These are phyloP conservation scores for Leucophenga maculata DNA, from an alignment of 2,888 invertebrate species.

Conservation along the genomic window DNA sequence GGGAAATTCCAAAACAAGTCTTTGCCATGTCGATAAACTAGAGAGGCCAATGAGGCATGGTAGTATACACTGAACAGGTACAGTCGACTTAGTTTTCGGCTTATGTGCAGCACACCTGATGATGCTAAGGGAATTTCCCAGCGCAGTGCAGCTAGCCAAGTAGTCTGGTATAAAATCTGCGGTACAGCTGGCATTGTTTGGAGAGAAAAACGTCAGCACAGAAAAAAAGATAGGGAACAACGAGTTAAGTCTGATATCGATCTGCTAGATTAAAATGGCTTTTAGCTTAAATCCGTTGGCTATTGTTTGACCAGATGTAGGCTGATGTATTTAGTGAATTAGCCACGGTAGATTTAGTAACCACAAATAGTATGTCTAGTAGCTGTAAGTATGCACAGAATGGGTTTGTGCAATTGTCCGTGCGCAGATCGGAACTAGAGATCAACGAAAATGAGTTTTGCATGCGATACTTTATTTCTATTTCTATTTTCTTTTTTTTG, in stretches of 20 bases:
- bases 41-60: constrained; percentile 42
- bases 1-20: constrained; percentile 60
- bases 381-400: background rate
- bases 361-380: background rate
- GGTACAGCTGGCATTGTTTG: constrained; percentile 48
- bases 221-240: constrained; percentile 18
- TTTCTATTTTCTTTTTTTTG: too few relatives aligned
- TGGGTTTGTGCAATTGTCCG: background rate
- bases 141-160: constrained; percentile 31
- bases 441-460: too few relatives aligned
- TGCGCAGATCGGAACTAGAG: background rate
- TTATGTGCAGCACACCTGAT: constrained; percentile 29
- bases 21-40: too few relatives aligned
- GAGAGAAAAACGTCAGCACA: constrained; percentile 41
- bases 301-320: background rate
- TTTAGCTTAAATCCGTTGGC: constrained; percentile 6
- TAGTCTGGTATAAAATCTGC: background rate
- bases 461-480: too few relatives aligned
- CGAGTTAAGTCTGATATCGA: constrained; percentile 14
- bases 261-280: constrained; percentile 13
- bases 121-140: constrained; percentile 56
- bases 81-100: constrained; percentile 40
- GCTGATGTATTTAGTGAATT: background rate
- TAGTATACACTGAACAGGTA: constrained; percentile 35
- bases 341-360: constrained; percentile 15